phyloP scores from a whole-genome alignment of 2,888 invertebrate species.

The Brachyptera putata region DNA sequence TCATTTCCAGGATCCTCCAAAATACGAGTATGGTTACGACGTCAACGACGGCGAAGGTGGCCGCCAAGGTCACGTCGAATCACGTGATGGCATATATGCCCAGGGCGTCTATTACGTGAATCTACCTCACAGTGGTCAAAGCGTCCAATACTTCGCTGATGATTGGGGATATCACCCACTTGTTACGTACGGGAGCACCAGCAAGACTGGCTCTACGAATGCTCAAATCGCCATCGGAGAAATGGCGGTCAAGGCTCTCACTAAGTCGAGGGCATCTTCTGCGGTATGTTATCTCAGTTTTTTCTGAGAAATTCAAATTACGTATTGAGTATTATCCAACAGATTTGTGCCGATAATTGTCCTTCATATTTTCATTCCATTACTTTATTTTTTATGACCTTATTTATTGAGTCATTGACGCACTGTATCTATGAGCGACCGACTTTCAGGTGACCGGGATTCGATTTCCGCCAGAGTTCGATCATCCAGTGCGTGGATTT shows the following conservation, averaged over 20 bases:
- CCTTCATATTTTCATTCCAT: too few relatives aligned
- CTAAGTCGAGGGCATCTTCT: neutral
- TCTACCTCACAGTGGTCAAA: conserved; percentile 38
- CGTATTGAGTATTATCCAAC: too few relatives aligned
- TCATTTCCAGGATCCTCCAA: conserved; percentile 51
- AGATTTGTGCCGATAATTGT: too few relatives aligned
- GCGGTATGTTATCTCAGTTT: too few relatives aligned
- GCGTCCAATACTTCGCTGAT: conserved; percentile 59
- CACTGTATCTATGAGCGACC: too few relatives aligned
- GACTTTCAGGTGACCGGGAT: too few relatives aligned
- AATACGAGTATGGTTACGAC: conserved; percentile 51
- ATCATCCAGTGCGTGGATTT: too few relatives aligned
- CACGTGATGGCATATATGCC: conserved; percentile 46
- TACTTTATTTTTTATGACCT: too few relatives aligned
- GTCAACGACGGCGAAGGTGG: conserved; percentile 45
- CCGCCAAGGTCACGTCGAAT: conserved; percentile 47
- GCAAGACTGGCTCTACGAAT: conserved; percentile 48
- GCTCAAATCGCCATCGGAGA: conserved; percentile 55
- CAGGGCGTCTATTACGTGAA: conserved; percentile 46
- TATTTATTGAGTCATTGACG: too few relatives aligned
- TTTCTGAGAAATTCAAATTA: too few relatives aligned
- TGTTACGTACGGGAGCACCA: conserved; percentile 52
- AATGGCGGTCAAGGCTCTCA: conserved; percentile 51
- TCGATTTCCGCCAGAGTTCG: too few relatives aligned
- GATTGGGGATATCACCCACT: conserved; percentile 62